Evolutionary conservation across 2,888 invertebrate genomes (phyloP), one percentile per base, ranked within the genome.

Genomic region (Cordilura impudica): DNA sequence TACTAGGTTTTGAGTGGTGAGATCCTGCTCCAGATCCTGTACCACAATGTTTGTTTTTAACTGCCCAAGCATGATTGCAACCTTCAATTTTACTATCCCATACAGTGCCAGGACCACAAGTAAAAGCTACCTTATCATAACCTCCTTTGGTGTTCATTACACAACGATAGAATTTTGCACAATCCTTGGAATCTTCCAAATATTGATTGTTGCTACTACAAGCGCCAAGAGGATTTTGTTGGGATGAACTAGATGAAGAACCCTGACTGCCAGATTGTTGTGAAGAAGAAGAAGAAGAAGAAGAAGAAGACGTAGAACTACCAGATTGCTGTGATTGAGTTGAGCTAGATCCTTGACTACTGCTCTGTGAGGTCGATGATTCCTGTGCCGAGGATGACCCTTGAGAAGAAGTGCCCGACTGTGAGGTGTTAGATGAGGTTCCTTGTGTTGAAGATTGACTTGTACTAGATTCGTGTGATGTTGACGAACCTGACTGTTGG

Each of bases 131-230:
- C 78, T 88, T 91, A 19, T 83, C 89, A 77, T 87, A 92, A 1
- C 89, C 90, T 2, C 90, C 91, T 45, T 88, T 86, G 4, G 90
- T 91, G 45, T 90, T 88, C 67, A 90, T 87, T 0, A 91, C 90
- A 82, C 93, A 93, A n/a, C 93, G 90, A 82, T 92, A 92, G 84
- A 93, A 93, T 83, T 92, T 93, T 45, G 88, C 90, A 81, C 93
- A 93, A 79, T 93, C 90, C 4, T 86, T 82, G 1, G 85, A 81
- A 84, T 91, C 90, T 0, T 88, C 87, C 8, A 91, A 73, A 83
- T 90, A 91, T 75, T 84, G 84, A 2, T 90, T 91, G 56, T 84
- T 84, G 6, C 53, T 66, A 6, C 82, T 78, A 69, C 87, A 87
- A 5, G 69, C 72, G 3, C 83, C 86, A 4, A 83, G 75, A 0